Evolutionary conservation across 2,888 invertebrate genomes (phyloP), one percentile per base, ranked within the genome.

Genomic region (Perdita meconis): DNA sequence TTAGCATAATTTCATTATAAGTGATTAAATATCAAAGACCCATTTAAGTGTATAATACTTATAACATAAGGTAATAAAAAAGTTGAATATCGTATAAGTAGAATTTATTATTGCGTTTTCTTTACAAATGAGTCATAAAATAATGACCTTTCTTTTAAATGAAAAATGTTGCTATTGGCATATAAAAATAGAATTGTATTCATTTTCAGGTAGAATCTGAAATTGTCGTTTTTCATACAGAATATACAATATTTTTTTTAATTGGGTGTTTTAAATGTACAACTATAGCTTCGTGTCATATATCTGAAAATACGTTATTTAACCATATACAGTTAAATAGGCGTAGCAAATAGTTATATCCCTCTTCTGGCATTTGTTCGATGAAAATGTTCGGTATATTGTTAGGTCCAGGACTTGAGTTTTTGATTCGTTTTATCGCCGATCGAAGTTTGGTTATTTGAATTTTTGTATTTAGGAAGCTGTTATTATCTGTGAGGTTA

Each of bases 21-120:
- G 19, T 57, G 19, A 56, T 34, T 61, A 57, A 40, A 59, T 51
- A 42, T 79, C 47, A 60, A 55, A 24, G 19, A 60, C 13, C 6
- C 40, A 40, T 44, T 91, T 97, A 96, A 95, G 88, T 59, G 38
- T 77, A n/a, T 19, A n/a, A n/a, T n/a, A 64, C 22, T 34, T 65
- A 42, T 56, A 26, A 50, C 64, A 56, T 60, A 65, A 73, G 42
- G 81, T 60, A 56, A 76, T 2, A 34, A 74, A 4, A n/a, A 57
- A 22, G 10, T 30, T 24, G 16, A n/a, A 13, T 8, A 51, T 26
- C 6, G n/a, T n/a, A n/a, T n/a, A n/a, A n/a, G n/a, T n/a, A n/a
- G n/a, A n/a, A n/a, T n/a, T n/a, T n/a, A n/a, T n/a, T n/a, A n/a
- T n/a, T n/a, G n/a, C n/a, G n/a, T n/a, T n/a, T n/a, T n/a, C n/a